Evolutionary conservation across 2,888 invertebrate genomes (phyloP).

Genomic region (Drosophila differens): DNA sequence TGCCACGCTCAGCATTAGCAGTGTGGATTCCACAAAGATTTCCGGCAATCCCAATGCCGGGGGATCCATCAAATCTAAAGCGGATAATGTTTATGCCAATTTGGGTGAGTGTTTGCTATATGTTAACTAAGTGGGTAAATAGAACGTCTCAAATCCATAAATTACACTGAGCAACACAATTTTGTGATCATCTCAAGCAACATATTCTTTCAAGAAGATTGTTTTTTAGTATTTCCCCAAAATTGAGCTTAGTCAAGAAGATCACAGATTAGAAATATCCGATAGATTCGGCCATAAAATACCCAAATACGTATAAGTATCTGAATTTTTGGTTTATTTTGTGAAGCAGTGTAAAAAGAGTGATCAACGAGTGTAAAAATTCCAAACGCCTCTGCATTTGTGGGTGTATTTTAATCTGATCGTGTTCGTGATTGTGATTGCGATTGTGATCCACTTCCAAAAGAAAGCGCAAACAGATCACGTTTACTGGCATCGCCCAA

Average conservation of each 20-base stretch:
- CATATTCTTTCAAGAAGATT: background rate
- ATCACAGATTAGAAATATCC: background rate
- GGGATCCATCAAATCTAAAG: conserved; percentile 84
- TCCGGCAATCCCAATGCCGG: conserved; percentile 60
- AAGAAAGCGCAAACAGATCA: conserved; percentile 75
- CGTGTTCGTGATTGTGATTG: conserved; percentile 11
- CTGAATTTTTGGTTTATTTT: background rate
- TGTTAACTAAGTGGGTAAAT: conserved; percentile 15
- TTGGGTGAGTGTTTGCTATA: conserved; percentile 86
- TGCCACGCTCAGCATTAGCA: conserved; percentile 62
- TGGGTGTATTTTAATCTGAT: conserved; percentile 24
- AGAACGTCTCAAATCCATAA: conserved; percentile 22
- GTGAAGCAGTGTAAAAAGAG: background rate
- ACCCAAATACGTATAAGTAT: background rate
- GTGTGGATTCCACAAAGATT: conserved; percentile 67
- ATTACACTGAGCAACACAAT: conserved; percentile 5
- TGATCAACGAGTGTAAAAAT: background rate
- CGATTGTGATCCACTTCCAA: conserved; percentile 50
- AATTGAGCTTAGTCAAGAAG: background rate
- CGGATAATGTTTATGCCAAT: conserved; percentile 92
- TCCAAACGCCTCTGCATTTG: conserved; percentile 23
- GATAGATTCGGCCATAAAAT: background rate
- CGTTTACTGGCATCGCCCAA: conserved; percentile 52
- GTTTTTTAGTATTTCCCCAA: background rate
- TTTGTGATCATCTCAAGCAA: background rate